Base-by-base conservation (phyloP, 2,113 vertebrate species). In the Phaethornis superciliosus region DNA sequence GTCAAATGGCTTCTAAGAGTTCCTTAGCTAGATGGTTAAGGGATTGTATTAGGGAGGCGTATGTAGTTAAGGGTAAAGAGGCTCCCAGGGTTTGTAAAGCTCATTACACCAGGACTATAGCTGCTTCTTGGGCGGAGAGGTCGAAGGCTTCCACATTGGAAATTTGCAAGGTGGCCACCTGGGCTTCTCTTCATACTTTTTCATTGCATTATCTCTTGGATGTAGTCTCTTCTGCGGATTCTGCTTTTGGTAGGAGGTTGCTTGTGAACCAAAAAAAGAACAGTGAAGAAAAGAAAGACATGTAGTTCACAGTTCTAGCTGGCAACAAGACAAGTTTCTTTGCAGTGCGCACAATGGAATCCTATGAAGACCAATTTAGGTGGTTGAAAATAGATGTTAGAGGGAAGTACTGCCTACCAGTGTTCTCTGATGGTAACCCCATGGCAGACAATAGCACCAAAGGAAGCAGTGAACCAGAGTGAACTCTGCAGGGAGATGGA, bases 121-220 rank as follows among this genome's bases (percentile, higher is more conserved):
- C 98, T 97, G 98, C 97, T 98, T 98, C 97, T 98, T 98, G 97
- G 98, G 98, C 97, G 97, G 97, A 98, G 97, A 98, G 98, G 98
- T 98, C 98, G 98, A 98, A 98, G 97, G 98, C 98, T 98, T 98
- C 98, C 97, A 98, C 98, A 98, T 98, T 97, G 97, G 98, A 98
- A 98, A 98, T 98, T 98, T 98, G 98, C 98, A 98, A 98, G 98
- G 98, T 98, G 98, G 97, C 98, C 98, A 98, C 98, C 98, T 98
- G 98, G 97, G 98, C 96, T 98, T 98, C 97, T 98, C 97, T 98
- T 98, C 97, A 95, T 97, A 98, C 97, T 97, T 98, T 98, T 98
- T 97, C 97, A 98, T 98, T 97, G 97, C 97, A 97, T 98, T 98
- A 98, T 97, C 92, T 91, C 98, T 98, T 98, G 97, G 97, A 98